Evolutionary conservation across 2,113 vertebrate species (phyloP), one percentile per base, ranked within the genome.

Genomic region (Spea bombifrons): DNA sequence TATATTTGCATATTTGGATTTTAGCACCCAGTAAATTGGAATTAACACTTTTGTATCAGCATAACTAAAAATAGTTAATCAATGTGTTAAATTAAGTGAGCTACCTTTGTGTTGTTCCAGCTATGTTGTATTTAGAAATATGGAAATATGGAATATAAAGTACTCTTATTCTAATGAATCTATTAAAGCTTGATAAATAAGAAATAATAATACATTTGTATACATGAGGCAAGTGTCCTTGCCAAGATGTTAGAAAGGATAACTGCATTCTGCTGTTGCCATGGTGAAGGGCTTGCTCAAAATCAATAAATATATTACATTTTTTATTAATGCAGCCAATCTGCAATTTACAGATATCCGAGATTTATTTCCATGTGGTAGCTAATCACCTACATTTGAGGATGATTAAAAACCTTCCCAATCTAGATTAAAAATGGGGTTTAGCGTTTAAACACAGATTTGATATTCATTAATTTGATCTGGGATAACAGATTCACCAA

Each of bases 381-480:
- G 16, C 46, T 67, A 77, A 76, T 72, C 15, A 44, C 15, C 65
- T 55, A 12, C 48, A 69, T 63, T 53, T 66, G 59, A 10, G 71
- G 66, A 45, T 50, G 50, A 57, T 46, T 67, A 47, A 4, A 72
- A 70, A 84, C 67, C 44, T 50, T 12, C 73, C 46, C 66, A 79
- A 79, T 1, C 30, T 30, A 30, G 30, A 30, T 55, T 55, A 10
- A 76, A 17, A 44, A 66, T 75, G 7, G 50, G 45, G 13, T 16
- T 15, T 15, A n/a, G 15, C 50, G 8, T 46, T 67, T 66, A 67
- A 55, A 50, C 12, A 50, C 0, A 50, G 1, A 2, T 12, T 0
- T 3, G 79, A 59, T 82, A 77, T 84, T 84, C 84, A 83, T 78
- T 81, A 83, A 72, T 71, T 45, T 82, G 82, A 83, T 85, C 83